phyloP scores from a whole-genome alignment of 2,797 vertebrate genomes.

The Falco rusticolus region DNA sequence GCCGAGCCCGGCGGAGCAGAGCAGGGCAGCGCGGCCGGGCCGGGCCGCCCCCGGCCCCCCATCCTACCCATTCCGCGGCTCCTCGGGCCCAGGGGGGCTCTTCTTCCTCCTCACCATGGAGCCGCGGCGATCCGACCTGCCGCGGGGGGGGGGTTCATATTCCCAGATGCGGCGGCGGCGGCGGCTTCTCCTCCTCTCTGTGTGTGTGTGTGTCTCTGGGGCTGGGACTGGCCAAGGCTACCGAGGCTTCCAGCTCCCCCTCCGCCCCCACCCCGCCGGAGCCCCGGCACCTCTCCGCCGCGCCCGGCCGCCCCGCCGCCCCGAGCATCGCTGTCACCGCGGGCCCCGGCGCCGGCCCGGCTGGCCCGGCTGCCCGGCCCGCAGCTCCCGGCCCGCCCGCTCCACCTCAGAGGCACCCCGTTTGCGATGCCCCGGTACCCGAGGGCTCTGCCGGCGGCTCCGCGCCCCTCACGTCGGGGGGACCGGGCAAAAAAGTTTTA shows the following conservation, averaged over 20 bases:
- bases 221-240: slow-evolving; percentile 82
- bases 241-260: slow-evolving; percentile 36
- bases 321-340: too few relatives aligned
- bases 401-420: too few relatives aligned
- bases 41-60: slow-evolving; percentile 31
- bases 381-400: too few relatives aligned
- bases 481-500: neutral
- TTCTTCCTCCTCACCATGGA: slow-evolving; percentile 92
- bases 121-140: slow-evolving; percentile 77
- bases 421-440: too few relatives aligned
- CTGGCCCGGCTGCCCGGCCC: too few relatives aligned
- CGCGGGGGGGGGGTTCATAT: slow-evolving; percentile 81
- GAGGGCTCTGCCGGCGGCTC: neutral
- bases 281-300: slow-evolving; percentile 47
- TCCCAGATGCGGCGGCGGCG: slow-evolving; percentile 71
- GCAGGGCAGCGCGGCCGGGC: neutral
- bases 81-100: slow-evolving; percentile 80
- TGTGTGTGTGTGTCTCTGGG: slow-evolving; percentile 76
- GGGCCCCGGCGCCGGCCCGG: too few relatives aligned
- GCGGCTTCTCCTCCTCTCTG: slow-evolving; percentile 75
- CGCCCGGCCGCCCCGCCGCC: neutral
- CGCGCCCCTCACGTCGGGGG: neutral
- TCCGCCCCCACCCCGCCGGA: neutral
- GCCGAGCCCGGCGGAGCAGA: neutral
- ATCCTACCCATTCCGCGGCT: slow-evolving; percentile 83